Percentiles rank a stretch among this genome's conserved stretches.
These are phyloP conservation scores for Therioaphis trifolii DNA, from an alignment of 2,888 invertebrate species.

Conservation along the genomic window DNA sequence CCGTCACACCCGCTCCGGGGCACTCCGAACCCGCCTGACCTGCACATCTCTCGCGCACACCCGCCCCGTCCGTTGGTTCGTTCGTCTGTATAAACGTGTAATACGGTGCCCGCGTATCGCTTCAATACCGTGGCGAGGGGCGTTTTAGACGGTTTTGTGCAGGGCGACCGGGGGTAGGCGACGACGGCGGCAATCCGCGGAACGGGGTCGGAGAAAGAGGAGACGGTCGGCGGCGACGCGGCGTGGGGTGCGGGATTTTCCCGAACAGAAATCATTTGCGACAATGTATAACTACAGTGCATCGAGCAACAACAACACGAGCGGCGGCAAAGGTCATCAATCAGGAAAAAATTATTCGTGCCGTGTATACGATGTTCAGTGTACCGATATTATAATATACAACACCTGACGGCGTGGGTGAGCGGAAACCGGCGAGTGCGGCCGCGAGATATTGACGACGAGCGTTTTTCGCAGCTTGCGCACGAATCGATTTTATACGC, in stretches of 20 bases:
- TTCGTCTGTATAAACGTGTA: background rate
- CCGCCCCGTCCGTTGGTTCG: background rate
- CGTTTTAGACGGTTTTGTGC: too few relatives aligned
- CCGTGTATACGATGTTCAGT: too few relatives aligned
- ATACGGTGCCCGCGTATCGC: too few relatives aligned
- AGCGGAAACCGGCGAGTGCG: too few relatives aligned
- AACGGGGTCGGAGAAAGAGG: too few relatives aligned
- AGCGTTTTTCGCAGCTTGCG: too few relatives aligned
- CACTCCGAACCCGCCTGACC: background rate
- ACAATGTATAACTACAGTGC: background rate
- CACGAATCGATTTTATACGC: too few relatives aligned
- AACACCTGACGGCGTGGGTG: background rate
- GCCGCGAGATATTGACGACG: too few relatives aligned
- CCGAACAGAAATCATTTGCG: conserved; percentile 53
- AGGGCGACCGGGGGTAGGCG: too few relatives aligned
- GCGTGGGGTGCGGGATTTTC: background rate
- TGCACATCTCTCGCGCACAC: background rate
- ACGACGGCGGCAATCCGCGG: too few relatives aligned
- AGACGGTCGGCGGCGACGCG: too few relatives aligned
- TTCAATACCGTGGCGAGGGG: too few relatives aligned
- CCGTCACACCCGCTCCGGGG: background rate
- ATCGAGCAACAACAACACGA: conserved; percentile 3
- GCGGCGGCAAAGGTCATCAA: conserved; percentile 56
- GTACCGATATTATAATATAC: background rate
- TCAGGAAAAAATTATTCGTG: conserved; percentile 54